phyloP scores from a whole-genome alignment of 2,113 vertebrate species.

The Callithrix jacchus region DNA sequence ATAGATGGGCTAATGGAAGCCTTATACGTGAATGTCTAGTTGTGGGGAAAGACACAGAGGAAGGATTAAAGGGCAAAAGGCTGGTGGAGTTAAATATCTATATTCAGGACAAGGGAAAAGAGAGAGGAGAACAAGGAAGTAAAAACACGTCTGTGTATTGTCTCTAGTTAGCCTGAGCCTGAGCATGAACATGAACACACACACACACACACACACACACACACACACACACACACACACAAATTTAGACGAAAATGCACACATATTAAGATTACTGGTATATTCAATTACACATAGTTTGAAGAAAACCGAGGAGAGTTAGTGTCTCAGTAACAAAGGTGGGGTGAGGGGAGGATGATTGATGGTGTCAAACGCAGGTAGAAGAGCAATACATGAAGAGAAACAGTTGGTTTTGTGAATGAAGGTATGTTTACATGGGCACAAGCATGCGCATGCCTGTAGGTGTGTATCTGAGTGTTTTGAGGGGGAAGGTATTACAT shows the following conservation, averaged over 20 bases:
- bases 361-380: neutral
- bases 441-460: rapidly evolving
- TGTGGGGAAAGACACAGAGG: neutral
- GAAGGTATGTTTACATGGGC: too few species aligned
- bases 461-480: neutral
- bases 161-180: neutral
- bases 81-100: neutral
- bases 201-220: too few species aligned
- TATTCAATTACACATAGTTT: neutral
- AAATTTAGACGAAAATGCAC: neutral
- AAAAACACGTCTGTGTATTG: neutral
- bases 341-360: neutral
- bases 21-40: neutral
- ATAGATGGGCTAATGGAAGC: neutral
- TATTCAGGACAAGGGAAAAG: neutral
- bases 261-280: too few species aligned
- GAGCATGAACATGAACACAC: neutral
- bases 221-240: neutral
- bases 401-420: neutral
- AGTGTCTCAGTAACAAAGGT: neutral
- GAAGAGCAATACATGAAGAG: rapidly evolving
- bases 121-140: neutral
- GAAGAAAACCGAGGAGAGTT: neutral
- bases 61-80: neutral
- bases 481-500: neutral